These are phyloP conservation scores for Acropternis orthonyx DNA, from an alignment of 2,797 vertebrate species.

Conservation along the genomic window DNA sequence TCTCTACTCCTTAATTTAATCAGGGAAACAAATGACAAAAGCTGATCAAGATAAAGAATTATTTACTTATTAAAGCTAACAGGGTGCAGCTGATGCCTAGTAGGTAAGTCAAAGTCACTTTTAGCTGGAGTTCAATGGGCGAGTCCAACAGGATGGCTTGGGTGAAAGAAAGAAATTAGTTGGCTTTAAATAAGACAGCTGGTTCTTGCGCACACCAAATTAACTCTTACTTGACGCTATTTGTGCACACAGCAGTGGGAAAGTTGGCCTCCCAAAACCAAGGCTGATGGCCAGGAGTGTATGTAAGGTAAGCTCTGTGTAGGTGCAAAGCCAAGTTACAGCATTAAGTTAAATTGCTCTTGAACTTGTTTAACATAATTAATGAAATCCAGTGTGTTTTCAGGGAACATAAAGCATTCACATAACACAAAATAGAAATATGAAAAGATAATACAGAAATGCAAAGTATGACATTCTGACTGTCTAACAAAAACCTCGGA, in stretches of 20 bases:
- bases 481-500: not conserved
- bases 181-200: not conserved
- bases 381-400: slow-evolving; percentile 5
- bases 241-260: not conserved
- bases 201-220: not conserved
- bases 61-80: not conserved
- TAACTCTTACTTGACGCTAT: not conserved
- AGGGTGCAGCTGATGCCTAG: not conserved
- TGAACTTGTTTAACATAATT: not conserved
- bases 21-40: not conserved
- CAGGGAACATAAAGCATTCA: slow-evolving; percentile 25
- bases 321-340: not conserved
- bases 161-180: not conserved
- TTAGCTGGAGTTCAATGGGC: not conserved
- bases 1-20: not conserved
- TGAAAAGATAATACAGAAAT: not conserved
- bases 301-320: not conserved
- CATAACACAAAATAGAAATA: not conserved
- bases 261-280: not conserved
- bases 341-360: slow-evolving; percentile 2
- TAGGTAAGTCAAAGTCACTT: not conserved
- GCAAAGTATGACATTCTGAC: not conserved
- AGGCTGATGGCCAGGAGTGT: not conserved
- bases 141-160: not conserved
- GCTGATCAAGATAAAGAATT: not conserved